Base-by-base conservation (phyloP, 2,113 vertebrate genomes). In the Pteronura brasiliensis region DNA sequence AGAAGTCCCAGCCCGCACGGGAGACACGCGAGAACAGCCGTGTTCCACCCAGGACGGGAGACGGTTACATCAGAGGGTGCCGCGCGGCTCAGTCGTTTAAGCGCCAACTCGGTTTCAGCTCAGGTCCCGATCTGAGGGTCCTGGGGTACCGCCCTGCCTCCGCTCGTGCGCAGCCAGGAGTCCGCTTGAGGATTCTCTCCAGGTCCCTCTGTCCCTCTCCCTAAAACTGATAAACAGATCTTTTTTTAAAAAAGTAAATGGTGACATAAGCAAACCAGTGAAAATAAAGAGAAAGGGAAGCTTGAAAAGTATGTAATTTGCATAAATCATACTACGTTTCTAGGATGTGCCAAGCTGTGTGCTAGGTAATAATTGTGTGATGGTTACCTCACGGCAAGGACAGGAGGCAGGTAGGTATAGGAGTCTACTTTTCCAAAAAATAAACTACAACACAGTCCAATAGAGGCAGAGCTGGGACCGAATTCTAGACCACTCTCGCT, bases 351-450 rank as follows among this genome's bases (percentile, higher is more conserved):
- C 21, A 76, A 76, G 7, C 85, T 85, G 69, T 23, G 29, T 92
- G 81, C 61, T 76, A 47, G 49, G 23, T 91, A 65, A 88, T 77
- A 85, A 82, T 86, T 39, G 65, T 29, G 8, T 91, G 83, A 77
- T 57, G 76, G 4, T 23, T 44, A 76, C 15, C 18, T 55, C 72
- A 76, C 2, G 27, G 81, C 34, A 88, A 55, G 88, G 93, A 90
- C 91, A 74, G 82, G 82, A 95, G 20, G 34, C 52, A 18, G n/a
- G 11, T 52, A 55, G 39, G 11, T 42, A 42, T 18, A 36, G 52
- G 83, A 72, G 69, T 95, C 79, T 69, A 2, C 36, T 92, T 95
- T 92, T 92, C 55, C 55, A 88, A 92, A 95, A 59, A 93, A 25
- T 39, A 77, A 95, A 89, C 77, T 85, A 17, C 42, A 86, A 67